phyloP scores from a whole-genome alignment of 2,113 vertebrate species.

The Cercopithecus mona region DNA sequence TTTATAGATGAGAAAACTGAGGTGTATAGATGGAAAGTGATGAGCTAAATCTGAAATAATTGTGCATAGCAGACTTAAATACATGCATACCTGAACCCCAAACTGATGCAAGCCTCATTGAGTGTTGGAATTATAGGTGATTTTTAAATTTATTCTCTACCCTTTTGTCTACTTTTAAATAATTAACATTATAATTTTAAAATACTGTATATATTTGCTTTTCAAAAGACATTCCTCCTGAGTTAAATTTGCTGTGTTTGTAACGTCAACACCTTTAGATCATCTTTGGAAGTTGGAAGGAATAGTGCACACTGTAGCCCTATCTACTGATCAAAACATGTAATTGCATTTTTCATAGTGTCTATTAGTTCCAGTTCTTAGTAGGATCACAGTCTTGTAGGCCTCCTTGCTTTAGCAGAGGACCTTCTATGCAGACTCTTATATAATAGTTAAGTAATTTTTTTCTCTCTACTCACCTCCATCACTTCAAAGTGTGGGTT shows the following conservation, averaged over 20 bases:
- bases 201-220: neutral
- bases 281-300: neutral
- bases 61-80: neutral
- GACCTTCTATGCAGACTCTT: neutral
- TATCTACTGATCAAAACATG: neutral
- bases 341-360: neutral
- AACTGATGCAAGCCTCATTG: neutral
- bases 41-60: neutral
- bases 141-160: neutral
- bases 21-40: neutral
- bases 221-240: neutral
- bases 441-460: neutral
- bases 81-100: neutral
- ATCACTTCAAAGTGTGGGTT: neutral
- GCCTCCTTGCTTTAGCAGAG: neutral
- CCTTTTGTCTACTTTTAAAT: neutral
- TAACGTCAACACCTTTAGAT: neutral
- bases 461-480: neutral
- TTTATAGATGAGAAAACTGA: conserved; percentile 4
- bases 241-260: neutral
- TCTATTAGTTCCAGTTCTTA: neutral
- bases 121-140: neutral
- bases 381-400: neutral
- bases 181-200: neutral
- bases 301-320: neutral